Percentiles rank a stretch among this genome's conserved stretches.
These are phyloP conservation scores for Torymus texanus DNA, from an alignment of 2,888 invertebrate species.

Conservation along the genomic window DNA sequence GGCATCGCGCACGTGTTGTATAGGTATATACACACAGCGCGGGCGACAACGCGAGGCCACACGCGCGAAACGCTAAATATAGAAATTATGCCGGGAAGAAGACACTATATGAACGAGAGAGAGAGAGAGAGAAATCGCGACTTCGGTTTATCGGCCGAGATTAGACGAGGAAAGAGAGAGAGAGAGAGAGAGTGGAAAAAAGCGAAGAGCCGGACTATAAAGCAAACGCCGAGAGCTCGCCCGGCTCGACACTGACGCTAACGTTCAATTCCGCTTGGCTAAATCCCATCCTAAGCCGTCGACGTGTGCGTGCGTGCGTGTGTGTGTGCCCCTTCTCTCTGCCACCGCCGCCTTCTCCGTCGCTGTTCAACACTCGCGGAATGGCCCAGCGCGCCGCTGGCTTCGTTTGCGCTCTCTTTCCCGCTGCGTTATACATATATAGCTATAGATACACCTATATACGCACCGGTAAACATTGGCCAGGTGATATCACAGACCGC, in stretches of 20 bases:
- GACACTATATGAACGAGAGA: neutral
- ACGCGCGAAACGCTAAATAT: neutral
- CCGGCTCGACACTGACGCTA: slow-evolving; percentile 31
- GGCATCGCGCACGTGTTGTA: slow-evolving; percentile 1
- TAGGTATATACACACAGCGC: neutral
- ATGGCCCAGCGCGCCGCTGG: too few relatives aligned
- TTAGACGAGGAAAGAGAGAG: too few relatives aligned
- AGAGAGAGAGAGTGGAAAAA: neutral
- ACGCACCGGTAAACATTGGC: neutral
- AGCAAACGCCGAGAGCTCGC: neutral
- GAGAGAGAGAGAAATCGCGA: neutral
- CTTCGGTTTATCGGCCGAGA: neutral
- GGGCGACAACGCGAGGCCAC: neutral
- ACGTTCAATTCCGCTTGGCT: slow-evolving; percentile 32
- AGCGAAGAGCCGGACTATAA: slow-evolving; percentile 5
- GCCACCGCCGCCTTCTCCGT: too few relatives aligned
- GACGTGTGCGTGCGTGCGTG: too few relatives aligned
- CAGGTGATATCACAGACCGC: too few relatives aligned
- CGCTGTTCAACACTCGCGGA: too few relatives aligned
- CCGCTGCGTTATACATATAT: too few relatives aligned
- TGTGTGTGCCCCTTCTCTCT: too few relatives aligned
- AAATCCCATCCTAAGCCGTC: neutral
- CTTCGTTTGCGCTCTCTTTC: too few relatives aligned
- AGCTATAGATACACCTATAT: neutral
- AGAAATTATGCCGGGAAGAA: slow-evolving; percentile 15